Evolutionary conservation across 2,113 vertebrate genomes (phyloP).

Genomic region (Pygoscelis adeliae): DNA sequence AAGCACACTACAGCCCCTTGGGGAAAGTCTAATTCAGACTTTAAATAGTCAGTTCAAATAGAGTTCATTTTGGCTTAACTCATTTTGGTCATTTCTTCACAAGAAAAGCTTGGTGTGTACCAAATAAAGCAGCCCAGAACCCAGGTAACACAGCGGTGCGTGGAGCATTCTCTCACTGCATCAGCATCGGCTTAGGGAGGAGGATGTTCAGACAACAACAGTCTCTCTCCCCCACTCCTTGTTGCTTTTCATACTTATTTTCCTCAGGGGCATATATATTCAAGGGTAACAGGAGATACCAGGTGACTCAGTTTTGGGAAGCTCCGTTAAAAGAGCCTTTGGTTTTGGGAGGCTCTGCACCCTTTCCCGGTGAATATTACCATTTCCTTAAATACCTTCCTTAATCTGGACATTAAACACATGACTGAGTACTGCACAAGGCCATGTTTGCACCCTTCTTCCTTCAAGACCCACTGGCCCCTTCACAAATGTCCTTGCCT

Average conservation of each 20-base stretch:
- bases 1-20: background rate
- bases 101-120: background rate
- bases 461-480: background rate
- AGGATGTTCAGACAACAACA: background rate
- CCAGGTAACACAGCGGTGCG: fast-evolving
- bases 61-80: background rate
- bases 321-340: background rate
- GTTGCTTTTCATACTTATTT: background rate
- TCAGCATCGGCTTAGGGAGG: background rate
- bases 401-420: background rate
- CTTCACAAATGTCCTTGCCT: background rate
- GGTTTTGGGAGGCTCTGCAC: background rate
- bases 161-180: background rate
- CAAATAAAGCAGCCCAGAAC: background rate
- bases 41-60: background rate
- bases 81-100: background rate
- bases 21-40: background rate
- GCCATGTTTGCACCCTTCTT: background rate
- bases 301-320: background rate
- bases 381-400: background rate
- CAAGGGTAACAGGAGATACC: background rate
- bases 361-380: background rate
- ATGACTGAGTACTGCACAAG: background rate
- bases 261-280: background rate
- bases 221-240: background rate